Conservation (phyloP, 2,797 vertebrate genomes). For the Dryobates pubescens region DNA sequence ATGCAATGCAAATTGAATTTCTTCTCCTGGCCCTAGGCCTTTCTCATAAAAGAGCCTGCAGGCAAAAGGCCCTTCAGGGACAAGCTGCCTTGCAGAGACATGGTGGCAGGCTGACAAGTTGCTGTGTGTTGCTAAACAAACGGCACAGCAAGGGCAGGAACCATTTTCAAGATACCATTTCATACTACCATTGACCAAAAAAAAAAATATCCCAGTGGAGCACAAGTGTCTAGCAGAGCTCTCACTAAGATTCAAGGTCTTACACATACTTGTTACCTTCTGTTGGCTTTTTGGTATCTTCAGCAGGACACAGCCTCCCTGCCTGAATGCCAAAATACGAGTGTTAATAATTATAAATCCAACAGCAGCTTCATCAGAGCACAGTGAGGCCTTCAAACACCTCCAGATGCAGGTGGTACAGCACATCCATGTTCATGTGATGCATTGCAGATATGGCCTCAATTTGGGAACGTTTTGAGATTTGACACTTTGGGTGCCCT, state of each 20-base stretch:
- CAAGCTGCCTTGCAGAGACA: background rate
- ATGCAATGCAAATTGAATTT: background rate
- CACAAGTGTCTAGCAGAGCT: background rate
- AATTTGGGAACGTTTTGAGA: background rate
- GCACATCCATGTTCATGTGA: rapidly evolving
- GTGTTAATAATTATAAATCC: background rate
- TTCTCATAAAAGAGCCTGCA: background rate
- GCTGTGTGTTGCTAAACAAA: background rate
- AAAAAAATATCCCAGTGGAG: background rate
- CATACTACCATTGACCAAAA: background rate
- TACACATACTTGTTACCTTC: background rate
- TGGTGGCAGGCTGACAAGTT: background rate
- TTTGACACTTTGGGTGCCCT: background rate
- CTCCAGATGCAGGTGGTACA: background rate
- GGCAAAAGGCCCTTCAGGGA: background rate
- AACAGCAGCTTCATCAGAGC: background rate
- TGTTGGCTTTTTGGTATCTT: background rate
- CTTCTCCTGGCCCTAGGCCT: background rate
- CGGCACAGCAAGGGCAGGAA: background rate
- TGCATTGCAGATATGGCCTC: background rate
- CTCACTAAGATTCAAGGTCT: background rate
- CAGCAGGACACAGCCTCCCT: background rate
- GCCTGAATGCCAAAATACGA: background rate
- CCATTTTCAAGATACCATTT: background rate
- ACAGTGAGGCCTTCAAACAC: background rate